Base-by-base conservation (phyloP, 2,797 vertebrate genomes). In the Acrossocheilus wenchowensis region DNA sequence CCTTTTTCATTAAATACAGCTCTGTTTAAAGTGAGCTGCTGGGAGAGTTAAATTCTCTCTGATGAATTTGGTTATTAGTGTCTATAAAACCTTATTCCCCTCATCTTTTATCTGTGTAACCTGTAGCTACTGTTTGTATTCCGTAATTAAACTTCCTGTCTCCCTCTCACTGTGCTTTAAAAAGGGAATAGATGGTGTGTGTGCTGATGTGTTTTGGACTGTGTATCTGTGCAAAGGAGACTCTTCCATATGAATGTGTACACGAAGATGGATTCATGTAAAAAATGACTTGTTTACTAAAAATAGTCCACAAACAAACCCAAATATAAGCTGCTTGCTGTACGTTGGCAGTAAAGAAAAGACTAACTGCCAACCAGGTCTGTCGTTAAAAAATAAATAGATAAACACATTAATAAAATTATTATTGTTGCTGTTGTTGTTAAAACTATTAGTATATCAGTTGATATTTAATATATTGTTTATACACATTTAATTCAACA, bases 1-100 rank as follows among this genome's bases (percentile, higher is more conserved):
- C 60, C 30, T 72, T 85, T 91, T 91, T 89, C 78, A 86, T 86
- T 85, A 86, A 82, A 88, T 50, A 45, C 60, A 30, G 26, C n/a
- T 82, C 83, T 75, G 72, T 54, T 77, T 66, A 66, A 84, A 84
- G 82, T 41, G 74, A 60, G 39, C 39, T 19, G 0, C 15, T 69
- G 86, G 81, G 88, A 72, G 78, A 69, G 87, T 92, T 90, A 87
- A 91, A 91, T 88, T 84, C 69, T 86, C n/a, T 71, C 85, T 39
- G n/a, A 73, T 82, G 85, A 86, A 66, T 60, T 26, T 39, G 83
- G 83, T 84, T 77, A 75, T 54, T 86, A 84, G 80, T 83, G 87
- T 79, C 66, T 90, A 85, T 81, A 79, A 64, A 84, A 89, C 11
- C 19, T 19, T 34, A 68, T 78, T 66, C 50, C 34, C 11, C 43